These are phyloP conservation scores for Torymus aiolomorphi DNA, from an alignment of 2,888 invertebrate genomes.

Conservation along the genomic window DNA sequence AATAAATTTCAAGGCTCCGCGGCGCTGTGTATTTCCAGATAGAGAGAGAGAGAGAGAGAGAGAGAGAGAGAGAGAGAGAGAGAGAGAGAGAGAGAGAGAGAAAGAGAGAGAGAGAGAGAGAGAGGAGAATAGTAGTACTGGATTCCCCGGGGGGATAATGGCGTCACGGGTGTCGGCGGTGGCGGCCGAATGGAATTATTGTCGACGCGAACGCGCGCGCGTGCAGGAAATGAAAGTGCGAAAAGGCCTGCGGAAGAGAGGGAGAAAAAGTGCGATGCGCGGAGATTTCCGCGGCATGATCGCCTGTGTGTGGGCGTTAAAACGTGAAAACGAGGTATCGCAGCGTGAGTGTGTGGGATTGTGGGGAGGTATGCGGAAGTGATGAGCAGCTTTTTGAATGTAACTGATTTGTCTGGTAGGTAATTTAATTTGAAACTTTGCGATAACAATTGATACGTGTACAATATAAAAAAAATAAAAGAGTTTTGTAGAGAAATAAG, in stretches of 20 bases:
- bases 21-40: neutral
- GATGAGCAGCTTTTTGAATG: no score
- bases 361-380: no score
- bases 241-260: constrained; percentile 7
- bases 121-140: no score
- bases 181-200: constrained; percentile 39
- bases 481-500: no score
- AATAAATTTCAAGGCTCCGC: constrained; percentile 41
- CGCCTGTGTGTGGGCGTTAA: neutral
- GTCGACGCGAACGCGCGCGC: neutral
- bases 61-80: no score
- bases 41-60: constrained; percentile 5
- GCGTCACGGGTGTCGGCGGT: constrained; percentile 50
- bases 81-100: neutral
- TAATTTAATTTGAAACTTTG: no score
- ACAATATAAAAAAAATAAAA: no score
- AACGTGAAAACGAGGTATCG: no score
- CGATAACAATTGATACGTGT: no score
- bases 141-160: constrained; percentile 33
- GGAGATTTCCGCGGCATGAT: constrained; percentile 34
- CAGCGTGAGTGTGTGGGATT: no score
- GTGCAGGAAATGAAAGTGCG: constrained; percentile 42
- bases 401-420: no score
- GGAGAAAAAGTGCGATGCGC: constrained; percentile 9
- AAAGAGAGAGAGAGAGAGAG: neutral